phyloP scores from a whole-genome alignment of 2,113 vertebrate genomes.

The Galbula dea region DNA sequence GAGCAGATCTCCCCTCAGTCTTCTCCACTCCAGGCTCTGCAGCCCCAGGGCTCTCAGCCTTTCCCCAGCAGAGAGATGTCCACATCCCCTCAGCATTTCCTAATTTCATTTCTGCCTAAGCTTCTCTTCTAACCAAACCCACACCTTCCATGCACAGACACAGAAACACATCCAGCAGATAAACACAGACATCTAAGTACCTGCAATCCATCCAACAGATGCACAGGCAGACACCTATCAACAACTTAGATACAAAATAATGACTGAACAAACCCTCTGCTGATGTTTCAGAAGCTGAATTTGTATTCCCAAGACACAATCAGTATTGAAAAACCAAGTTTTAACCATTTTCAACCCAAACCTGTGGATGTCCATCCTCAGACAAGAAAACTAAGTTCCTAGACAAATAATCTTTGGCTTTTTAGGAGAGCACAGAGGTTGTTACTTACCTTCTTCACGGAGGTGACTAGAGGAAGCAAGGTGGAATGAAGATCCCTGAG shows the following conservation, averaged over 20 bases:
- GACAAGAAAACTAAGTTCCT: not conserved
- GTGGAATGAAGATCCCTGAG: not conserved
- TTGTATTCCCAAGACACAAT: not conserved
- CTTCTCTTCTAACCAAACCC: not conserved
- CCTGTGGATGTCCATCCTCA: rapidly evolving
- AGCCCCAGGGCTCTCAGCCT: too few species aligned
- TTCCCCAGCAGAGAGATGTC: too few species aligned
- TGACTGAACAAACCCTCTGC: not conserved
- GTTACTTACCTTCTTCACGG: not conserved
- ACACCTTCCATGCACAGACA: too few species aligned
- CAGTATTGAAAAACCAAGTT: not conserved
- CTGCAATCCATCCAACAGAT: too few species aligned
- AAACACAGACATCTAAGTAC: too few species aligned
- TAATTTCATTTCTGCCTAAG: not conserved
- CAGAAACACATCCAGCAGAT: too few species aligned
- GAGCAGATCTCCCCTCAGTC: too few species aligned
- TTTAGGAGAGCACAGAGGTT: not conserved
- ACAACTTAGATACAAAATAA: not conserved
- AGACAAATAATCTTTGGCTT: rapidly evolving
- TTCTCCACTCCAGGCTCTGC: too few species aligned
- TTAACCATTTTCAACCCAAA: not conserved
- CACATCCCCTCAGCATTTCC: not conserved
- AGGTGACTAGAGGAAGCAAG: not conserved
- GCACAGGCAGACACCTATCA: too few species aligned
- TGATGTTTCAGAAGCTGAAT: not conserved